Conservation (phyloP, 2,113 vertebrate genomes). For the Paradisaea rubra region DNA sequence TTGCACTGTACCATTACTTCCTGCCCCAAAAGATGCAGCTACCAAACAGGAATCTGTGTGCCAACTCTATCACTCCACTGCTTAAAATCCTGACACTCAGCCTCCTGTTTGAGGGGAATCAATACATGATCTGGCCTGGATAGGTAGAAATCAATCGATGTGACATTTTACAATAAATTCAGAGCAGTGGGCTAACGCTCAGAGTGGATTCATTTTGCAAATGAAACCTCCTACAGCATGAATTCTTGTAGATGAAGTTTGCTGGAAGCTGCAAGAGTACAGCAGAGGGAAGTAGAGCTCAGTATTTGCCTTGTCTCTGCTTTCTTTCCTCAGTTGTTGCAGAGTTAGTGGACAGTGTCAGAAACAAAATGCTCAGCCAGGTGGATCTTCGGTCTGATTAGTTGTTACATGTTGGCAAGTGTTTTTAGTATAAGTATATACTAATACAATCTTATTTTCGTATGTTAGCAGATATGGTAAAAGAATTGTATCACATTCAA, state of each 20-base stretch:
- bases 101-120: background rate
- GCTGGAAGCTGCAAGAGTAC: background rate
- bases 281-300: constrained; percentile 25
- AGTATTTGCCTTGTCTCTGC: background rate
- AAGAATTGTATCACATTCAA: background rate
- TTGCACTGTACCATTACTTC: background rate
- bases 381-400: background rate
- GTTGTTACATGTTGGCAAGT: background rate
- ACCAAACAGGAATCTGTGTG: background rate
- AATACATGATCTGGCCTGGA: background rate
- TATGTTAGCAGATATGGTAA: background rate
- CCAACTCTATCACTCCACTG: background rate
- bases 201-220: background rate
- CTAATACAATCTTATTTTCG: background rate
- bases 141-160: background rate
- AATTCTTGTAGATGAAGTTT: background rate
- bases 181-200: background rate
- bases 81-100: background rate
- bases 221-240: background rate
- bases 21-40: background rate
- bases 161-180: constrained; percentile 11
- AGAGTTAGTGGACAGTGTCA: background rate
- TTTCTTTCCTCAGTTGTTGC: background rate
- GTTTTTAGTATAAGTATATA: background rate
- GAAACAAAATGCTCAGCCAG: background rate